Conservation (phyloP, 2,797 vertebrate species). For the Anabacerthia variegaticeps region DNA sequence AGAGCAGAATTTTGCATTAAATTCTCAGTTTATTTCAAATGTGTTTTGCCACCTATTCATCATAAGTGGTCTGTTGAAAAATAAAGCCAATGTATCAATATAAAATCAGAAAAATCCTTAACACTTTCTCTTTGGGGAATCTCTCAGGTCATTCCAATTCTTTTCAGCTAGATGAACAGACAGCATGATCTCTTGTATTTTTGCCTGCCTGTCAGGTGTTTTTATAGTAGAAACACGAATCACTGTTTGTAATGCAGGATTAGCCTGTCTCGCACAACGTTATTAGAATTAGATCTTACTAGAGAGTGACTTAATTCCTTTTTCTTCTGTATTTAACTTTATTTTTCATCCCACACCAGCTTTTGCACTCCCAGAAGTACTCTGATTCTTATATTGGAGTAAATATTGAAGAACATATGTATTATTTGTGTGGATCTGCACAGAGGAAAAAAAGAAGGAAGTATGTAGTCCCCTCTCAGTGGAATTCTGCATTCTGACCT, state of each 20-base stretch:
- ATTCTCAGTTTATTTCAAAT: slow-evolving; percentile 26
- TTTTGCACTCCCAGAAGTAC: background rate
- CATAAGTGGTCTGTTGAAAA: background rate
- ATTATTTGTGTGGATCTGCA: slow-evolving; percentile 23
- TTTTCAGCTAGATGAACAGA: background rate
- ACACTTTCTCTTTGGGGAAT: background rate
- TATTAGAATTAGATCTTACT: background rate
- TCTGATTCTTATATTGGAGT: background rate
- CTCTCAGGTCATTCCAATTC: background rate
- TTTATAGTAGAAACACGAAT: slow-evolving; percentile 5
- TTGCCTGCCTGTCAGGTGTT: background rate
- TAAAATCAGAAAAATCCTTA: slow-evolving; percentile 18
- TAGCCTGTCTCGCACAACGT: background rate
- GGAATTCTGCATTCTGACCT: slow-evolving; percentile 22
- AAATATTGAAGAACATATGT: slow-evolving; percentile 3
- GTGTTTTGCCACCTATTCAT: background rate
- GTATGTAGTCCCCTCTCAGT: background rate
- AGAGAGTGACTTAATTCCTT: slow-evolving; percentile 9
- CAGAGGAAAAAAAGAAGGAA: background rate
- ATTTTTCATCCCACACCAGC: background rate
- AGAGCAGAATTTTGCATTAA: background rate
- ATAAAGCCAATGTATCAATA: background rate
- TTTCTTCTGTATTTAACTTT: slow-evolving; percentile 20
- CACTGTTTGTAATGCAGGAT: slow-evolving; percentile 32
- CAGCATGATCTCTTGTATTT: background rate